These are phyloP conservation scores for Anastrepha ludens DNA, from an alignment of 1,140 invertebrate genomes.

Conservation along the genomic window DNA sequence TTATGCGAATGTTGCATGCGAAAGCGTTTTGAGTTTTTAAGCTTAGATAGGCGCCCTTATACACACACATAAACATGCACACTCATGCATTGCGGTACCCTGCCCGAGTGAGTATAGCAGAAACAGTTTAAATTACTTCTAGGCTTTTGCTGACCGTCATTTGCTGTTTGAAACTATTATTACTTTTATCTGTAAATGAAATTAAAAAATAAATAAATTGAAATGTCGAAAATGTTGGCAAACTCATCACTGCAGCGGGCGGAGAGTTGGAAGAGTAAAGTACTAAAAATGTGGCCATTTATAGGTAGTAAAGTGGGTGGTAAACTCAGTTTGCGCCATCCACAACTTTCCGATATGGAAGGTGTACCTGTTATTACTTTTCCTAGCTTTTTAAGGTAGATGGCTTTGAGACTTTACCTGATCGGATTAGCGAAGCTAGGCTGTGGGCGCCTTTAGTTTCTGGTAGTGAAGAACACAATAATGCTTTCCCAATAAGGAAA, in stretches of 20 bases:
- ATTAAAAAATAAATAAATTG: background rate
- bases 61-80: background rate
- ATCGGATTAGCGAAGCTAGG: too few relatives aligned
- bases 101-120: too few relatives aligned
- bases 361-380: too few relatives aligned
- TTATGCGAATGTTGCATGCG: slow-evolving; percentile 48
- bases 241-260: background rate
- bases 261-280: background rate
- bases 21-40: background rate
- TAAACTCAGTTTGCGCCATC: too few relatives aligned
- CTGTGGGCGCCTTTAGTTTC: too few relatives aligned
- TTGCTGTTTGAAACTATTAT: slow-evolving; percentile 40
- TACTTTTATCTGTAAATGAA: slow-evolving; percentile 32
- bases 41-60: background rate
- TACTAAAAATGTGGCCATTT: too few relatives aligned
- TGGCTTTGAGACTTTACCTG: too few relatives aligned
- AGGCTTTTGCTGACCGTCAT: slow-evolving; percentile 8
- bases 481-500: too few relatives aligned
- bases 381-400: too few relatives aligned
- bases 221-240: background rate
- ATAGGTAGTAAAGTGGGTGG: too few relatives aligned
- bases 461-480: too few relatives aligned
- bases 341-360: too few relatives aligned
- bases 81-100: background rate
- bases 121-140: slow-evolving; percentile 47